Evolutionary conservation across 2,888 invertebrate genomes (phyloP), one percentile per base, ranked within the genome.

Genomic region (Chesias legatella): DNA sequence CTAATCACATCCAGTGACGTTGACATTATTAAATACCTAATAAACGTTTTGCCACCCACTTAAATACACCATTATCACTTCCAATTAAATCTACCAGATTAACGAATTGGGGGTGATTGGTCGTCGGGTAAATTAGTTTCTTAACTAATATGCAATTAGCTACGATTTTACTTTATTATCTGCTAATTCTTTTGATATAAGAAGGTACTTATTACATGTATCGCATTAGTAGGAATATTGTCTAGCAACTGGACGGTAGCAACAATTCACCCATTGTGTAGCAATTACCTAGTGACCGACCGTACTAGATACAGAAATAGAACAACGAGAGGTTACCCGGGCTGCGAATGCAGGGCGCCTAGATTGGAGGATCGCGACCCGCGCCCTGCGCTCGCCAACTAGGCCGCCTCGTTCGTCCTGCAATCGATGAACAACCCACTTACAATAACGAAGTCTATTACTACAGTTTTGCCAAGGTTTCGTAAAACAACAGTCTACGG

Each of bases 401-500:
- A 41, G 33, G 37, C 41, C 73, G 63, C 63, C 63, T 58, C 60
- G 60, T 65, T 69, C 66, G 78, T 79, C 81, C 81, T 79, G 63
- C 71, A 73, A 75, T 73, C 77, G 70, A 72, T 74, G 68, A 63
- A 54, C 56, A 58, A 67, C 65, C 67, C 56, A 63, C 49, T 69
- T 68, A 43, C 48, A 48, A 35, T 44, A 34, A 40, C 44, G 34
- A 35, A 33, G 39, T 42, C 26, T 36, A n/a, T n/a, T n/a, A n/a
- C n/a, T 36, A 13, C 9, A 40, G 13, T 26, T 28, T 30, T 17
- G 3, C 24, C 7, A 29, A 34, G 31, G 35, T 33, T 37, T 36
- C 41, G 32, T 25, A 34, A 39, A 30, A 32, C 7, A 34, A 38
- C 51, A 44, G 17, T 34, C 36, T 29, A 28, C 35, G 46, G 27